Evolutionary conservation across 2,888 invertebrate genomes (phyloP), one percentile per base, ranked within the genome.

Genomic region (Chirona hameri): DNA sequence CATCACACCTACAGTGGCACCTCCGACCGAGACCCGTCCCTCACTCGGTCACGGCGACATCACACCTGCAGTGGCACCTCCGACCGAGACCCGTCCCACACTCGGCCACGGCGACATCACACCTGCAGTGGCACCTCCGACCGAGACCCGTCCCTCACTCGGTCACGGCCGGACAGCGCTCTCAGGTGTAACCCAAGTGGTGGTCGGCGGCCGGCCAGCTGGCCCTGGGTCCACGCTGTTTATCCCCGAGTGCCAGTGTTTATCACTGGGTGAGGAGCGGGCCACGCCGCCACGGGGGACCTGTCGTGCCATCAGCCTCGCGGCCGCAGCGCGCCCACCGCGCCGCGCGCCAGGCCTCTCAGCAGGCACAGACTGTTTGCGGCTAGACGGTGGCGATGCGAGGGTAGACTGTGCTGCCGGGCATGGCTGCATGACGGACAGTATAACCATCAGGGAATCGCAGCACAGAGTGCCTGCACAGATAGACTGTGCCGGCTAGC

Each of bases 131-230:
- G 39, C 39, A 39, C 4, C n/a, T n/a, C n/a, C n/a, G n/a, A n/a
- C n/a, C n/a, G 52, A 12, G 7, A 18, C 7, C 18, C 52, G 52
- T 18, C 15, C 52, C 52, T 12, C 52, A 7, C 52, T 52, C 52
- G 52, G 52, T 52, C 52, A 18, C 52, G 15, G 52, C 18, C 52
- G 52, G 52, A 52, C 52, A 12, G 52, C 52, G 52, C 52, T 15
- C 52, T 52, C 52, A 52, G 52, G 24, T 65, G 65, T 65, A 65
- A 65, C 65, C 24, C 65, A n/a, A 65, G 65, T 27, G n/a, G 65
- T 24, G 65, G n/a, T 27, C 65, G 65, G 65, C 65, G n/a, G 65
- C n/a, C 27, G 65, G 65, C 65, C 65, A 65, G 65, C n/a, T 65
- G 65, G 65, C 65, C 52, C 15, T 18, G 52, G 52, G 15, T 18